These are phyloP conservation scores for Sitta europaea DNA, from an alignment of 2,113 vertebrate species.

Conservation along the genomic window DNA sequence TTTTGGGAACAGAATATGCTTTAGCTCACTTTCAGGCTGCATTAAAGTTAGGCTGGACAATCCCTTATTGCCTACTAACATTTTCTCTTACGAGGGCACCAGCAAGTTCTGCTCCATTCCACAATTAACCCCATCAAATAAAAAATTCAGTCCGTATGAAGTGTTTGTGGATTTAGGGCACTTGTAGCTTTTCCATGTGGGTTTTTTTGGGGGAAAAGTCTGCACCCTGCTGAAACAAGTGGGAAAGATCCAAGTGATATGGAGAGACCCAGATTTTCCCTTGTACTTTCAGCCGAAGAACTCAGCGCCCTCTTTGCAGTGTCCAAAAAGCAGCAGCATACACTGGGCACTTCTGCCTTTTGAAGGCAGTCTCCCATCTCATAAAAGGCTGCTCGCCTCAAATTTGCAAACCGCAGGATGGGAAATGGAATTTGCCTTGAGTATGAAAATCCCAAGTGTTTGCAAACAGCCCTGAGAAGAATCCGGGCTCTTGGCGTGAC, in stretches of 20 bases:
- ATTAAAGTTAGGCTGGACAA: not conserved
- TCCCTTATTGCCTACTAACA: not conserved
- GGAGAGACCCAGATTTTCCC: not conserved
- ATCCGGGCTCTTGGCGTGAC: constrained; percentile 21
- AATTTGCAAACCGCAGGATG: constrained; percentile 38
- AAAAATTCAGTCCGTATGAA: not conserved
- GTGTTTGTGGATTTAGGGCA: not conserved
- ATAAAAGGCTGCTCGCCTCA: not conserved
- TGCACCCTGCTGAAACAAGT: not conserved
- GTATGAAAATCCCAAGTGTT: constrained; percentile 43
- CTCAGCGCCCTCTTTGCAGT: not conserved
- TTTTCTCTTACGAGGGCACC: not conserved
- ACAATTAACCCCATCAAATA: not conserved
- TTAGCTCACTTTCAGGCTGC: not conserved
- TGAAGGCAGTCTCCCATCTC: not conserved
- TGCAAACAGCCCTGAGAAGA: constrained; percentile 55
- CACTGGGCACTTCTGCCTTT: not conserved
- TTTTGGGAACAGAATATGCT: not conserved
- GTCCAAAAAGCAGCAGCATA: not conserved
- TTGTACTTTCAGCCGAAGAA: not conserved
- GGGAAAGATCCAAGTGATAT: not conserved
- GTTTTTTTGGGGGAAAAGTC: not conserved
- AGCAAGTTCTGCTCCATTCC: not conserved
- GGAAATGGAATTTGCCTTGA: constrained; percentile 52
- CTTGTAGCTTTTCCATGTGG: fast-evolving